Base-by-base conservation (phyloP, 2,797 vertebrate genomes). In the Acanthurus lineatus region DNA sequence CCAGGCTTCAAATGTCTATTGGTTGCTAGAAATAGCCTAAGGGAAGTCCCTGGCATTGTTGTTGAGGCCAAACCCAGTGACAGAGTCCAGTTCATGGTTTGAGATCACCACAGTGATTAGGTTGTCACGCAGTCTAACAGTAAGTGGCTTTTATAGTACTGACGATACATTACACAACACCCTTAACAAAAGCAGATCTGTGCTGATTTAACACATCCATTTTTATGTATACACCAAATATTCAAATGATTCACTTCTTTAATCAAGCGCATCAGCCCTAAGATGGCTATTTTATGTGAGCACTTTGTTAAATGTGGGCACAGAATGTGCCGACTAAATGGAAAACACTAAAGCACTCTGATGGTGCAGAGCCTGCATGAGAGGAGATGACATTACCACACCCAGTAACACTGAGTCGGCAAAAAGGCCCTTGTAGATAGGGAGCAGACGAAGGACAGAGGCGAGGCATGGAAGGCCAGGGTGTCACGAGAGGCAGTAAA, bases 11-110 rank as follows among this genome's bases (percentile, higher is more conserved):
- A 88, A 86, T 91, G 85, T 84, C 88, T 73, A 76, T 61, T 83
- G 86, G 85, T 78, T 77, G 83, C 84, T 90, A 66, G 88, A 94
- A 95, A 95, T 94, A 95, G 91, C 86, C 68, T 5, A 56, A 54
- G 84, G 93, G 92, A 93, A 94, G 92, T 94, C 94, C 93, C 91
- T 77, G 28, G 77, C 81, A 87, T 91, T 90, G 89, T 88, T 85
- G 79, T 40, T 19, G 70, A 85, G 83, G 77, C 87, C 73, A 77
- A 88, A 73, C 66, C 86, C 62, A 56, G 78, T 49, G 11, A 69
- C 63, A 85, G 68, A 77, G 77, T 68, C 73, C 66, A 73, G 69
- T 57, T 85, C 25, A 38, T 66, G 78, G 80, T 67, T 86, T 81
- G 48, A 72, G 45, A 74, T 63, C 7, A 4, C 48, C 42, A 58